Evolutionary conservation across 2,113 vertebrate species (phyloP).

Genomic region (Circaetus gallicus): DNA sequence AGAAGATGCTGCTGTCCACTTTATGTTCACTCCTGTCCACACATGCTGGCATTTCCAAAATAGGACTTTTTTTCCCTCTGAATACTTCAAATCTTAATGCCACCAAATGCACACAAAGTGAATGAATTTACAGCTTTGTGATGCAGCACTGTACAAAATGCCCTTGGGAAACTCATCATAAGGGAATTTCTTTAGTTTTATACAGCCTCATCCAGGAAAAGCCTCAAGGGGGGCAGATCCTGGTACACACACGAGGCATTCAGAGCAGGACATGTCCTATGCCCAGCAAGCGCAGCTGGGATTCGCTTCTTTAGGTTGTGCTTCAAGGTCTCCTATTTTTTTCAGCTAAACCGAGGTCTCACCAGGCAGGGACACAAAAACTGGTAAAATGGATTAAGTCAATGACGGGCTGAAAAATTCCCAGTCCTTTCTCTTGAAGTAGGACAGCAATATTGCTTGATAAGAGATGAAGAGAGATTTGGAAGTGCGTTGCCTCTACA

Average conservation of each 20-base stretch:
- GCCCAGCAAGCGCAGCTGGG: not conserved
- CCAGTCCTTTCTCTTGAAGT: not conserved
- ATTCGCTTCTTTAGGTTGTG: not conserved
- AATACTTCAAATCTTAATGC: not conserved
- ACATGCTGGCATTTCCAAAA: not conserved
- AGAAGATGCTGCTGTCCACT: not conserved
- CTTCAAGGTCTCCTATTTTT: not conserved
- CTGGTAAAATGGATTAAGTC: not conserved
- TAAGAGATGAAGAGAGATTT: not conserved
- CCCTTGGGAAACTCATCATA: not conserved
- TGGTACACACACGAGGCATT: not conserved
- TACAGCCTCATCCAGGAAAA: not conserved
- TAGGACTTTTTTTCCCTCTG: not conserved
- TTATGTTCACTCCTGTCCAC: not conserved
- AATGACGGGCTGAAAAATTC: not conserved
- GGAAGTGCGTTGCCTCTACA: accelerated
- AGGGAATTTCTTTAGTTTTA: not conserved
- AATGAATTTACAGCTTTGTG: not conserved
- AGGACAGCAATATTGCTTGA: not conserved
- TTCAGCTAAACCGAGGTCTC: not conserved
- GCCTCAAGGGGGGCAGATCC: not conserved
- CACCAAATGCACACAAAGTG: not conserved
- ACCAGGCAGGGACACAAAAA: not conserved
- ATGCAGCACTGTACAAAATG: not conserved
- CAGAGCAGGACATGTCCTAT: accelerated